A percentile compares a stretch with the other conserved stretches of the same genome.
Conservation (phyloP, 1,140 invertebrate genomes). For the Leucophenga varia region DNA sequence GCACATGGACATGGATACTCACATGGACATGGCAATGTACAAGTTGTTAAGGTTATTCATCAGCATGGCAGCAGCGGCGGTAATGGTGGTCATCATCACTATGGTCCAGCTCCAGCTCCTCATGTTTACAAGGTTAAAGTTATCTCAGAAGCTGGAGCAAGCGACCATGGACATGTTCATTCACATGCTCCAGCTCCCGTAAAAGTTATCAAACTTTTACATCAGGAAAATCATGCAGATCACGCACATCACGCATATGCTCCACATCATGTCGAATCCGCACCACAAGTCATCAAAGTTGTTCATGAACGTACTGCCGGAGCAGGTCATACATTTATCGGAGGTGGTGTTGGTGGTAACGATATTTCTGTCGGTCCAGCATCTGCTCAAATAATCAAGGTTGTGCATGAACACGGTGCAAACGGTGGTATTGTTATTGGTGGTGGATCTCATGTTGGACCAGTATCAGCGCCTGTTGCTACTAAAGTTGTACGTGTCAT, state of each 20-base stretch:
- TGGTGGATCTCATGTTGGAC: slow-evolving; percentile 3
- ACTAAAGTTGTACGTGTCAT: slow-evolving; percentile 47
- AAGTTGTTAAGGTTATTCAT: slow-evolving; percentile 26
- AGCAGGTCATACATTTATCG: slow-evolving; percentile 3
- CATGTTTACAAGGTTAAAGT: slow-evolving; percentile 44
- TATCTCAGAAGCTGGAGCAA: slow-evolving; percentile 24
- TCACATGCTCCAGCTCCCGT: slow-evolving; percentile 23
- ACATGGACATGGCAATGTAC: slow-evolving; percentile 18
- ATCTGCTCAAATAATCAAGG: slow-evolving; percentile 29
- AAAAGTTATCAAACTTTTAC: slow-evolving; percentile 41
- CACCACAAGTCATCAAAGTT: slow-evolving; percentile 34
- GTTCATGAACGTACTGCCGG: slow-evolving; percentile 17
- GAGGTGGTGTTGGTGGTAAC: background rate
- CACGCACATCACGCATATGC: background rate
- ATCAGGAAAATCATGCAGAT: slow-evolving; percentile 25
- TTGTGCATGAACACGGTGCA: slow-evolving; percentile 28
- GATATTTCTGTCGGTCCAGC: slow-evolving; percentile 7
- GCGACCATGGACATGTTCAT: background rate
- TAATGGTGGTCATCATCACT: slow-evolving; percentile 9
- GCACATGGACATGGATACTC: background rate
- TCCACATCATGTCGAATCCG: slow-evolving; percentile 16
- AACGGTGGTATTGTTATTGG: too few species aligned
- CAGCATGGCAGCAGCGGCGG: slow-evolving; percentile 22
- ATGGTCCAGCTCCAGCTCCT: slow-evolving; percentile 24
- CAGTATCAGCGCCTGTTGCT: slow-evolving; percentile 9